Evolutionary conservation across 2,888 invertebrate species (phyloP).

Genomic region (Trissolcus japonicus): DNA sequence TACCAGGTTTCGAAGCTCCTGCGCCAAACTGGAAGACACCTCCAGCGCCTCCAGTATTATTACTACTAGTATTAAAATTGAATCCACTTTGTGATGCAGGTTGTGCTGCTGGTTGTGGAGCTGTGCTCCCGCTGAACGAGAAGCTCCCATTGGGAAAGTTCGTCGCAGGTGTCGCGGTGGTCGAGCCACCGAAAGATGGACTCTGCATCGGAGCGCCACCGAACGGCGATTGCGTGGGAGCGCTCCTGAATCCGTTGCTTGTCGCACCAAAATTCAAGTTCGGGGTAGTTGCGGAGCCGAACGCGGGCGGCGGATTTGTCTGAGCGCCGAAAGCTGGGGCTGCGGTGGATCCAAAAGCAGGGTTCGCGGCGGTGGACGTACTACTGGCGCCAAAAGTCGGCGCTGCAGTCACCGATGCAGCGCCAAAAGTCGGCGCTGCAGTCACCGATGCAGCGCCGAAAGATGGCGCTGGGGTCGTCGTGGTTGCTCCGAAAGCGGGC

Average conservation of each 20-base stretch:
- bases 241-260: constrained; percentile 17
- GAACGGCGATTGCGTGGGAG: constrained; percentile 5
- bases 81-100: constrained; percentile 14
- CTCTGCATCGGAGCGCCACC: not conserved
- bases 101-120: constrained; percentile 8
- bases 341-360: constrained; percentile 4
- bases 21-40: constrained; percentile 47
- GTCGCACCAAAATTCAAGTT: constrained; percentile 23
- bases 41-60: not conserved
- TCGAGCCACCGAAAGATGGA: constrained; percentile 5
- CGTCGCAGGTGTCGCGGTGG: not conserved
- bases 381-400: constrained; percentile 15
- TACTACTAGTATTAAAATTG: constrained; percentile 10
- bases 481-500: not conserved
- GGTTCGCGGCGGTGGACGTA: not conserved
- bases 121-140: constrained; percentile 4
- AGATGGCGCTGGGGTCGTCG: constrained; percentile 1
- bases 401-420: not conserved
- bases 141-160: constrained; percentile 22
- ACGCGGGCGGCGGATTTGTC: constrained; percentile 2
- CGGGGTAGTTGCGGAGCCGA: constrained; percentile 3
- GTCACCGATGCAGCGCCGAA: not conserved
- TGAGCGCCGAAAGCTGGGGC: constrained; percentile 12
- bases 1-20: constrained; percentile 38
- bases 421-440: constrained; percentile 8